Evolutionary conservation across 2,888 invertebrate species (phyloP), one percentile per base, ranked within the genome.

Genomic region (Andrena bucephala): DNA sequence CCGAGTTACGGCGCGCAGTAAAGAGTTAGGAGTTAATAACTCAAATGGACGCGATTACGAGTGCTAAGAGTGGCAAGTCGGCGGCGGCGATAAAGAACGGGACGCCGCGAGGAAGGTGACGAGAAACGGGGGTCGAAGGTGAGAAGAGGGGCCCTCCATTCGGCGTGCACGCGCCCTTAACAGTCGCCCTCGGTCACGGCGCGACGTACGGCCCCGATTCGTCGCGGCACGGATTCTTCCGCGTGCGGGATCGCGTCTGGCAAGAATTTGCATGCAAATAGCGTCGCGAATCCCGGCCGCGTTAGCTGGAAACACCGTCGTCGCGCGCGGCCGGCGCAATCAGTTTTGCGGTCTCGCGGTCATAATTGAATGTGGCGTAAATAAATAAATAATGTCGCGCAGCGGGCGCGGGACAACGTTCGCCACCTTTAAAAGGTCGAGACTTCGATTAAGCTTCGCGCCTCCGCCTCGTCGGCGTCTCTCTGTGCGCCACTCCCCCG

Each of bases 331-430:
- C 50, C 73, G 77, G 82, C 76, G 89, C 89, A 93, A 93, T 92
- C 91, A 91, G 91, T 90, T 92, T 91, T 93, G 93, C 91, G 93
- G 93, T 94, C 89, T 89, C 84, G 86, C 89, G 78, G 83, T 84
- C 89, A 89, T 93, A 93, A 93, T 93, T 93, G 93, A 93, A 94
- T 93, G 93, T 90, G 91, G 91, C 93, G 93, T 93, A 92, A 93
- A 93, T 93, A 93, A 93, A 93, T 93, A 93, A 93, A 92, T 93
- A 93, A 93, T 92, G 91, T 93, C 91, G 90, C 91, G 90, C 89
- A 84, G 78, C 54, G 85, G 83, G 81, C 84, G 75, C 85, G 78
- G 76, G 85, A 79, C 59, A 68, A 70, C 84, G 86, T 76, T 77
- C 77, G 84, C 84, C 87, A 87, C 87, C 87, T 88, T 89, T 81